Evolutionary conservation across 2,888 invertebrate species (phyloP), one percentile per base, ranked within the genome.

Genomic region (Dicyrtoma fusca): DNA sequence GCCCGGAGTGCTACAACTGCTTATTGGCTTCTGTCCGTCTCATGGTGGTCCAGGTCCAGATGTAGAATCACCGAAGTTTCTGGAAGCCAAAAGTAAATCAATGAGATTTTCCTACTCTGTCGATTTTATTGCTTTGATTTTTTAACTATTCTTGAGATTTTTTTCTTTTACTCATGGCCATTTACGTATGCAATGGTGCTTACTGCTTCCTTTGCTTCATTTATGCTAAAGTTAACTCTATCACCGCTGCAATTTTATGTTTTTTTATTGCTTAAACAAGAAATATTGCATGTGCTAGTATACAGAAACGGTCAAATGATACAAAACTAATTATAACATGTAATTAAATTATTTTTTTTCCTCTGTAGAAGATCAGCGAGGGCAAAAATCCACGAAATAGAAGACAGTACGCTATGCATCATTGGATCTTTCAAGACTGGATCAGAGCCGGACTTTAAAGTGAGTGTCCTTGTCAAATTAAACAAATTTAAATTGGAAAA

Each of bases 31-130:
- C 87, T 94, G 82, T 91, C 91, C 83, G 91, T 92, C 61, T 90
- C 90, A 82, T 92, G 92, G 92, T 94, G 93, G 93, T 90, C 91
- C 79, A 87, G 90, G 70, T 90, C 90, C 81, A 87, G 91, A 65
- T 93, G 92, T 85, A 92, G 91, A 85, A 91, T 94, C 79, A 90
- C 92, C 72, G 92, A 93, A 84, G 90, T 92, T 71, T 90, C 91
- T 68, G 92, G 92, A 77, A 90, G 90, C 51, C 88, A 90, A 83
- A 88, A 89, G 88, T 88, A 84, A 55, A 63, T 34, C 34, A 34
- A 34, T 34, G 34, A 34, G 34, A 34, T 34, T 34, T 34, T 34
- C 34, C 34, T 34, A 8, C 34, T 34, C 34, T 5, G 8, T 34
- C 8, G 34, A 34, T 34, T 34, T 34, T 34, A 34, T 34, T 34